These are phyloP conservation scores for Drosophila miranda DNA, from an alignment of 1,140 invertebrate species.

Conservation along the genomic window DNA sequence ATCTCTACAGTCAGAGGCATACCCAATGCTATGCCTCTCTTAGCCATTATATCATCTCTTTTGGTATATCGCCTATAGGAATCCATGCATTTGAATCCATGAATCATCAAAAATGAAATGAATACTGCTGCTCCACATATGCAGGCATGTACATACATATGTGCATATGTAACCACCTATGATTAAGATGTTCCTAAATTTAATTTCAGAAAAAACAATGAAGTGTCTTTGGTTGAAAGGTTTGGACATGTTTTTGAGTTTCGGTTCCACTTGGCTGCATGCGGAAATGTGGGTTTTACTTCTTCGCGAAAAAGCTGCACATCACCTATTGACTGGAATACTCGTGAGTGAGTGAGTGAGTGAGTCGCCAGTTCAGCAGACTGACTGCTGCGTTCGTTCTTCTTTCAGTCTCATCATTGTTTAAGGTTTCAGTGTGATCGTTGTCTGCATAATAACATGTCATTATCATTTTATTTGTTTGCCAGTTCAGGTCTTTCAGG, in stretches of 20 bases:
- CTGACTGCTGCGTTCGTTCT: no score
- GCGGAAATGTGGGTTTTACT: slow-evolving; percentile 56
- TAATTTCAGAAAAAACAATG: slow-evolving; percentile 43
- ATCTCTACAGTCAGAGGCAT: no score
- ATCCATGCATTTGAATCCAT: no score
- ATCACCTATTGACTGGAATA: slow-evolving; percentile 37
- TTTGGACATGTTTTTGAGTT: slow-evolving; percentile 38
- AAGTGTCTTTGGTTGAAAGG: slow-evolving; percentile 37
- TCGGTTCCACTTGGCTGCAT: slow-evolving; percentile 61
- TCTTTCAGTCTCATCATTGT: slow-evolving; percentile 63
- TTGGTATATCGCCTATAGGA: no score
- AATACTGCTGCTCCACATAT: not conserved
- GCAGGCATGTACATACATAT: not conserved
- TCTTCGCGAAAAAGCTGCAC: slow-evolving; percentile 30
- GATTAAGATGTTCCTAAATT: slow-evolving; percentile 47
- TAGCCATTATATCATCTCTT: no score
- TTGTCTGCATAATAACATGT: slow-evolving; percentile 68
- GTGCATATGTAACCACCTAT: slow-evolving; percentile 4
- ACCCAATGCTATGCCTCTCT: no score
- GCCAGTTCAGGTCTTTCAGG: slow-evolving; percentile 41
- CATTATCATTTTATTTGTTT: slow-evolving; percentile 77
- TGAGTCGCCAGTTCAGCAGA: slow-evolving; percentile 8
- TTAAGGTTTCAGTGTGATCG: slow-evolving; percentile 51
- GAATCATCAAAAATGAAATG: not conserved
- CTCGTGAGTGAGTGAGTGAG: not conserved